Evolutionary conservation across 2,888 invertebrate species (phyloP), one percentile per base, ranked within the genome.

Genomic region (Thymelicus sylvestris): DNA sequence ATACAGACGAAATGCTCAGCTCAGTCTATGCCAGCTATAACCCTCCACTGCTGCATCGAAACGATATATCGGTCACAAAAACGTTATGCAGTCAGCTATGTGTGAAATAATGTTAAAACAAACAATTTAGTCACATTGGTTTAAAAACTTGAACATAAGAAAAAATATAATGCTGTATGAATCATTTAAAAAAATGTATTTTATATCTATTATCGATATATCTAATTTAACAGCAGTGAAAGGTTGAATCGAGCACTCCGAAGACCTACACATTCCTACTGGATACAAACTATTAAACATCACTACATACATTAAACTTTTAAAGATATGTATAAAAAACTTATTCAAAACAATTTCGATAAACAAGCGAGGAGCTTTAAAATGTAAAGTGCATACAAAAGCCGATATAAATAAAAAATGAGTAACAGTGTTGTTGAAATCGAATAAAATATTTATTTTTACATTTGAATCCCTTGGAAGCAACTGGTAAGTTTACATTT

Each of bases 1-100:
- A 55, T 24, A 24, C 55, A 55, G 7, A 55, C 55, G 62, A 68
- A 67, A 68, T 68, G 68, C 63, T 55, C 50, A 61, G 7, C 55
- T 68, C 68, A 63, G 63, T 68, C 63, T 57, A 68, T 68, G 31
- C 68, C 68, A 57, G 63, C 31, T 57, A n/a, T n/a, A 68, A 63
- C 68, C 68, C 44, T 61, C 63, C 67, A 67, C 67, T 62, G 61
- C 67, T 44, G 57, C 13, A 1, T 48, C n/a, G 6, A 7, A 24
- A 31, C 31, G 24, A 10, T 10, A 44, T 12, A 12, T 44, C 31
- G 31, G 31, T 31, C 31, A 31, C 31, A 31, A 31, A 31, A 31
- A 31, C 31, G 5, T 5, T 31, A 31, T 31, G 31, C 31, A 31
- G 31, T 31, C 31, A 31, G 5, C 5, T 31, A 31, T 5, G 31